A percentile compares a stretch with the other conserved stretches of the same genome.
Evolutionary conservation across 2,888 invertebrate genomes (phyloP).

Genomic region (Apodemia mormo): DNA sequence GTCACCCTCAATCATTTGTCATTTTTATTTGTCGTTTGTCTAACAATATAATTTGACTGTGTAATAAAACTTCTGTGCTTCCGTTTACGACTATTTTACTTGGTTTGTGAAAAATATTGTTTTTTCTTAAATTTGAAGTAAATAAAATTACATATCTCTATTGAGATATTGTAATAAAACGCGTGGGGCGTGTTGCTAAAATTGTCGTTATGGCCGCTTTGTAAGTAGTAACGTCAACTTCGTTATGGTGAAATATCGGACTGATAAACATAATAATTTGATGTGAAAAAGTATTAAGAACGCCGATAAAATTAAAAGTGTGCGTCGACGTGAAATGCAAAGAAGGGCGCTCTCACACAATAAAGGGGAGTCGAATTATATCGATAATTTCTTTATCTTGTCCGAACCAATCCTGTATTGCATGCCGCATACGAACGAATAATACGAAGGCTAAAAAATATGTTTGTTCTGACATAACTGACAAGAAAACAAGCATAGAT

Average conservation of each 20-base stretch:
- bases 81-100: conserved; percentile 23
- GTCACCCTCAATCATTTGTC: conserved; percentile 23
- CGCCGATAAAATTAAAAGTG: conserved; percentile 59
- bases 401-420: conserved; percentile 40
- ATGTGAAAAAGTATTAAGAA: conserved; percentile 52
- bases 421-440: conserved; percentile 51
- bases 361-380: conserved; percentile 67
- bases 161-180: conserved; percentile 36
- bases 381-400: conserved; percentile 43
- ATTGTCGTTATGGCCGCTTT: conserved; percentile 63
- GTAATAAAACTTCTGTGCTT: conserved; percentile 23
- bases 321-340: conserved; percentile 75
- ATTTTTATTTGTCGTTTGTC: conserved; percentile 27
- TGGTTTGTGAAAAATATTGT: conserved; percentile 25
- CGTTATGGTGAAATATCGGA: conserved; percentile 58
- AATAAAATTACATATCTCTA: conserved; percentile 6
- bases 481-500: conserved; percentile 47
- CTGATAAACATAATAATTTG: conserved; percentile 55
- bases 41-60: conserved; percentile 15
- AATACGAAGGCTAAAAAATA: conserved; percentile 55
- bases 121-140: conserved; percentile 18
- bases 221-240: conserved; percentile 54
- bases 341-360: conserved; percentile 75
- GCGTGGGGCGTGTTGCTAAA: conserved; percentile 60
- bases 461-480: conserved; percentile 52